These are phyloP conservation scores for Rutpela maculata DNA, from an alignment of 2,888 invertebrate genomes.

Conservation along the genomic window DNA sequence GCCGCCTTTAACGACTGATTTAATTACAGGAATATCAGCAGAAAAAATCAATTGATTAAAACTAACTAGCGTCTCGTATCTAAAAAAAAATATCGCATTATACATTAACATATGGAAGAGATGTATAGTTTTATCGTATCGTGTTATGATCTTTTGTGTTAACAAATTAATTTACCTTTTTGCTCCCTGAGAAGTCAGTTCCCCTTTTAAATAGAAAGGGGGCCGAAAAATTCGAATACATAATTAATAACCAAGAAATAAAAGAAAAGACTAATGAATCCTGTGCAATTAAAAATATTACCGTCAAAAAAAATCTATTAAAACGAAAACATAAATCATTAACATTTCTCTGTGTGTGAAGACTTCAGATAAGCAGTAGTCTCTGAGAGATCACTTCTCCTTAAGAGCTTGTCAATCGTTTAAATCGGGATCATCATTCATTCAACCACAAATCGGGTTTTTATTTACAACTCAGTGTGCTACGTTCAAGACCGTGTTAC, in stretches of 20 bases:
- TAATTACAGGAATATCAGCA: neutral
- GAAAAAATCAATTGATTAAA: conserved; percentile 6
- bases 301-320: conserved; percentile 60
- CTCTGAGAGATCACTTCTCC: conserved; percentile 38
- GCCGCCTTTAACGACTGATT: conserved; percentile 2
- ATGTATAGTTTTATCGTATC: conserved; percentile 9
- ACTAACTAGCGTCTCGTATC: neutral
- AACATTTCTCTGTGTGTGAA: conserved; percentile 32
- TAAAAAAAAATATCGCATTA: neutral
- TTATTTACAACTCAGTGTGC: conserved; percentile 2
- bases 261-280: conserved; percentile 56
- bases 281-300: conserved; percentile 61
- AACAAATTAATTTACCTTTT: conserved; percentile 31
- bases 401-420: conserved; percentile 42
- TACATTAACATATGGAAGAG: conserved; percentile 13
- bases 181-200: conserved; percentile 25
- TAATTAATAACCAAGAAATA: conserved; percentile 41
- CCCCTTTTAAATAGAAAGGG: conserved; percentile 27
- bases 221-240: conserved; percentile 34
- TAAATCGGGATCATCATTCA: conserved; percentile 41
- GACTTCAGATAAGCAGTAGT: conserved; percentile 36
- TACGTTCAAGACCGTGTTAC: neutral
- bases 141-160: conserved; percentile 11
- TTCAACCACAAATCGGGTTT: conserved; percentile 17
- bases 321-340: conserved; percentile 61